Percentiles rank a stretch among this genome's conserved stretches.
These are phyloP conservation scores for Drosophila sordidula DNA, from an alignment of 2,888 invertebrate genomes.

Conservation along the genomic window DNA sequence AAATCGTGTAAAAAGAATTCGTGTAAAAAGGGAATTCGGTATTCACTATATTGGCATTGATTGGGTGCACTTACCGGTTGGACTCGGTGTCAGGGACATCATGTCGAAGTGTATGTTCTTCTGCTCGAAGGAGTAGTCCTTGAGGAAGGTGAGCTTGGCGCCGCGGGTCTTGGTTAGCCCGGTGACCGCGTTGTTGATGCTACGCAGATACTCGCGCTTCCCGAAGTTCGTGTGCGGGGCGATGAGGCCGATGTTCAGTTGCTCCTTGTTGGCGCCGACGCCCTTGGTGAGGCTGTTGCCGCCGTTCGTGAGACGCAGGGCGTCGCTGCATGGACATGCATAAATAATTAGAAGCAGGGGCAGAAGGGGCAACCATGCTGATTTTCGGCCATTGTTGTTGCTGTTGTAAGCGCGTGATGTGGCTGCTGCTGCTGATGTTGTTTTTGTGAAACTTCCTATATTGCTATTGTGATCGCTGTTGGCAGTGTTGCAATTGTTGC, in stretches of 20 bases:
- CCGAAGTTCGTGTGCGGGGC: constrained; percentile 85
- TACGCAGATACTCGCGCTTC: constrained; percentile 88
- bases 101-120: constrained; percentile 88
- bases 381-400: constrained; percentile 7
- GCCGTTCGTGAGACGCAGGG: constrained; percentile 79
- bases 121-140: constrained; percentile 88
- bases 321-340: constrained; percentile 46
- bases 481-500: constrained; percentile 42
- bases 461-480: constrained; percentile 57
- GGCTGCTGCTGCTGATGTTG: constrained; percentile 15
- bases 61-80: constrained; percentile 87
- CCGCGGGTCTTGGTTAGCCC: constrained; percentile 87
- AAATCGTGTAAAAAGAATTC: too few species aligned
- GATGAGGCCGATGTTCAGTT: constrained; percentile 84
- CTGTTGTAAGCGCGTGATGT: background rate
- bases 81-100: constrained; percentile 91
- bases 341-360: constrained; percentile 48
- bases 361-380: constrained; percentile 22
- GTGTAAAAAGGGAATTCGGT: too few species aligned
- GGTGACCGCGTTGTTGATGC: constrained; percentile 88
- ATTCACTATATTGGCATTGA: background rate
- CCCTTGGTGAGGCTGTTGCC: constrained; percentile 74
- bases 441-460: constrained; percentile 33
- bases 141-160: constrained; percentile 87
- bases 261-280: constrained; percentile 81